phyloP scores from a whole-genome alignment of 2,888 invertebrate species.

The Drosophila birchii region DNA sequence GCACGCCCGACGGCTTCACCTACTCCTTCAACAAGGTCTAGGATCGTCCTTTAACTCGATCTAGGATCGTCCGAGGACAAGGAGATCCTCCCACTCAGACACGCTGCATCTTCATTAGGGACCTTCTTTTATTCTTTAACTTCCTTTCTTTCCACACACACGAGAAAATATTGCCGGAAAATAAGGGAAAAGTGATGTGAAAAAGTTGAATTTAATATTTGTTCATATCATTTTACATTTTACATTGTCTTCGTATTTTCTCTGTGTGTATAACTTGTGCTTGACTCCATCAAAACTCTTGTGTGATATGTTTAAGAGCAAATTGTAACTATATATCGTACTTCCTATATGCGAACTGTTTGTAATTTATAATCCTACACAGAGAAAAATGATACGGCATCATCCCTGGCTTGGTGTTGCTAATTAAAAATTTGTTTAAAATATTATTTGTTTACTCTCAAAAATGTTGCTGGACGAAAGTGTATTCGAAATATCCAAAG shows the following conservation, averaged over 20 bases:
- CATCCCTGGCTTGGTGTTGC: constrained; percentile 12
- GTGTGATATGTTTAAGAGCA: constrained; percentile 76
- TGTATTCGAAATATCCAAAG: neutral
- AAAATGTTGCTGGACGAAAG: constrained; percentile 7
- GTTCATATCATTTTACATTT: neutral
- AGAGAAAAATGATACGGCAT: constrained; percentile 41
- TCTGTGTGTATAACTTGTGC: constrained; percentile 27
- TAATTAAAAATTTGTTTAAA: constrained; percentile 21
- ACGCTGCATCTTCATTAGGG: constrained; percentile 57
- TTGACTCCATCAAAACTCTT: constrained; percentile 76
- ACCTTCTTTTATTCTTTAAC: constrained; percentile 23
- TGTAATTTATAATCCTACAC: constrained; percentile 63
- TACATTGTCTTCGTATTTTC: constrained; percentile 1
- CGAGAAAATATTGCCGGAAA: neutral
- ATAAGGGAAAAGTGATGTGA: neutral
- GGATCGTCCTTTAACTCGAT: constrained; percentile 89
- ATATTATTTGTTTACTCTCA: constrained; percentile 7
- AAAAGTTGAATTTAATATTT: neutral
- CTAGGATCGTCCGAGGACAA: constrained; percentile 51
- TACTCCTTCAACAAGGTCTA: constrained; percentile 91
- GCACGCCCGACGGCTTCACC: constrained; percentile 94
- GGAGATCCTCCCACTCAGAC: constrained; percentile 51
- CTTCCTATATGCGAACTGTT: constrained; percentile 65
- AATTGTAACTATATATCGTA: constrained; percentile 56
- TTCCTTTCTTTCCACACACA: constrained; percentile 16